phyloP scores from a whole-genome alignment of 2,797 vertebrate species.

The Melopsittacus undulatus region DNA sequence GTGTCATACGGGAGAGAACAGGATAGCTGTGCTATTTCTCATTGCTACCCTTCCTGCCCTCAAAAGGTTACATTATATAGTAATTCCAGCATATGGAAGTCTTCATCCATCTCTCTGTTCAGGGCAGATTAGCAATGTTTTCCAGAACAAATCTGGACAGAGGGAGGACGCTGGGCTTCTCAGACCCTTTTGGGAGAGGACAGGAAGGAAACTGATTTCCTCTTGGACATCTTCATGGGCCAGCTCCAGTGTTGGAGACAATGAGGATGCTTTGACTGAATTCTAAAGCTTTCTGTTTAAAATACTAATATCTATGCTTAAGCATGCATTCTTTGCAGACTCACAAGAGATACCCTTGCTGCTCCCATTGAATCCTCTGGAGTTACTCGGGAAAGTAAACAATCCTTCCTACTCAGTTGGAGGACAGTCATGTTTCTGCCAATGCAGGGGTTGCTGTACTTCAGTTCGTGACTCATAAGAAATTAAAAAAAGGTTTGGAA shows the following conservation, averaged over 20 bases:
- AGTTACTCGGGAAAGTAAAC: not conserved
- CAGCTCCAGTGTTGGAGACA: not conserved
- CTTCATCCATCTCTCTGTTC: not conserved
- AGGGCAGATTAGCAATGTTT: not conserved
- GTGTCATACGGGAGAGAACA: not conserved
- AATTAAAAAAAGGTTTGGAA: not conserved
- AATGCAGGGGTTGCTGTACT: not conserved
- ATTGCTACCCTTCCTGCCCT: not conserved
- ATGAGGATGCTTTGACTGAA: not conserved
- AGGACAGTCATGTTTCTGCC: not conserved
- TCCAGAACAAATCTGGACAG: not conserved
- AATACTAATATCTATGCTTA: not conserved
- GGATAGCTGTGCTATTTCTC: not conserved
- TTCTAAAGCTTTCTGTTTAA: not conserved
- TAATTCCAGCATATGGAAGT: not conserved
- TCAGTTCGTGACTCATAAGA: not conserved
- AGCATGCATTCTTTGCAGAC: not conserved
- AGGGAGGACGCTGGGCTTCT: not conserved
- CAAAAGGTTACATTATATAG: not conserved
- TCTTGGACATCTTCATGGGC: not conserved
- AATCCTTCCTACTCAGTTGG: not conserved
- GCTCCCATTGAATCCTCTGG: not conserved
- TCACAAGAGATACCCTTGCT: not conserved
- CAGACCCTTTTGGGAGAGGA: not conserved
- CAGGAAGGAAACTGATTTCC: not conserved